Conservation (phyloP, 2,113 vertebrate species). For the Ictidomys tridecemlineatus region DNA sequence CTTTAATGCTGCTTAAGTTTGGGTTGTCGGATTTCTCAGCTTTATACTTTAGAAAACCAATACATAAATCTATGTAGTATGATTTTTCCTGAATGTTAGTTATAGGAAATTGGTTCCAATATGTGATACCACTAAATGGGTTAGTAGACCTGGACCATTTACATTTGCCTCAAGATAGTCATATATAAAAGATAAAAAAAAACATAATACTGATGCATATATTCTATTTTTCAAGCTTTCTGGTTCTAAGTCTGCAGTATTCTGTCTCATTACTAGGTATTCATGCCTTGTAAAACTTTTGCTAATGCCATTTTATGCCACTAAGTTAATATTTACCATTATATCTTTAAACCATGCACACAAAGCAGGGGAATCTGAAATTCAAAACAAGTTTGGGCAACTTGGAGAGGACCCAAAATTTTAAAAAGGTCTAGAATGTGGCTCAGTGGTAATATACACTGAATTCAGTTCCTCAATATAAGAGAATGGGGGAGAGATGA, state of each 20-base stretch:
- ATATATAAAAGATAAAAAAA: not conserved
- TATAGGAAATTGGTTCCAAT: not conserved
- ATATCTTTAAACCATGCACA: not conserved
- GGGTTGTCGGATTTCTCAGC: not conserved
- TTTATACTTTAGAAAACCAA: not conserved
- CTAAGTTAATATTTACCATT: not conserved
- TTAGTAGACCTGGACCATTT: not conserved
- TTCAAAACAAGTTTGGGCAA: no score
- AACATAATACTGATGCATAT: not conserved
- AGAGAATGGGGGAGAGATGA: no score
- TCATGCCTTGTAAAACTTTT: slow-evolving; percentile 17
- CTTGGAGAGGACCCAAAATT: no score
- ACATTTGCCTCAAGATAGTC: not conserved
- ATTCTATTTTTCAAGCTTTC: not conserved
- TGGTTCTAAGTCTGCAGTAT: not conserved
- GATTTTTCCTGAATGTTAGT: slow-evolving; percentile 2
- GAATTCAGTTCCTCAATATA: no score
- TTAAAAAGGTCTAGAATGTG: no score
- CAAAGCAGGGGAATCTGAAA: not conserved
- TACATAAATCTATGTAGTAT: not conserved
- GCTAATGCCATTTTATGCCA: not conserved
- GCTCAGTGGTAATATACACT: no score
- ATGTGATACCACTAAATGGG: not conserved
- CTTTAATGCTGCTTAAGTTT: not conserved
- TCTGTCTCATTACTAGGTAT: not conserved